Evolutionary conservation across 2,888 invertebrate genomes (phyloP).

Genomic region (Drosophila demipolita): DNA sequence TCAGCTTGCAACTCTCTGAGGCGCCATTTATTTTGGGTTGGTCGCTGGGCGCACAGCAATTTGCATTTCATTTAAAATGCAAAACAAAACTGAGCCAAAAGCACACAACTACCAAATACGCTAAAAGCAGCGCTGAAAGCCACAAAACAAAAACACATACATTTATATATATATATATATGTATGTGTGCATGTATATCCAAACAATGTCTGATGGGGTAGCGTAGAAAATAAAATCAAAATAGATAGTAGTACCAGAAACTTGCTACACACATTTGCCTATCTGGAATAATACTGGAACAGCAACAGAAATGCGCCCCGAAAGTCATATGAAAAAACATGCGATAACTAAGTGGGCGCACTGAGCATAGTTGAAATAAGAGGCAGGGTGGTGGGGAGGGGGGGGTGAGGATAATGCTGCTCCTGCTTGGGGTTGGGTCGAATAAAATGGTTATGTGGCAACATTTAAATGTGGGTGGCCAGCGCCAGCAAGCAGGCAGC

Average conservation of each 20-base stretch:
- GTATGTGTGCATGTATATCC: conserved; percentile 20
- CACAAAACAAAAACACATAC: conserved; percentile 55
- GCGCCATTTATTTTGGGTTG: conserved; percentile 58
- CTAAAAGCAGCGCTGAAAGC: conserved; percentile 66
- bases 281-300: conserved; percentile 46
- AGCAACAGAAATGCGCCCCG: conserved; percentile 70
- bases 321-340: conserved; percentile 78
- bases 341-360: conserved; percentile 69
- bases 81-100: conserved; percentile 57
- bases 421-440: conserved; percentile 25
- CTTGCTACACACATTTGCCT: conserved; percentile 22
- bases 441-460: conserved; percentile 73
- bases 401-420: neutral
- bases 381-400: neutral
- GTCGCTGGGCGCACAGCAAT: conserved; percentile 53
- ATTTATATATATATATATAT: conserved; percentile 30
- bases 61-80: conserved; percentile 78
- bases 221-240: conserved; percentile 42
- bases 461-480: conserved; percentile 81
- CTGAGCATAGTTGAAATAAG: neutral
- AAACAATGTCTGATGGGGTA: conserved; percentile 12
- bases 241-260: conserved; percentile 30
- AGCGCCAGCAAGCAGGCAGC: conserved; percentile 16
- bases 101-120: conserved; percentile 45
- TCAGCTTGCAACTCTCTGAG: conserved; percentile 60